Evolutionary conservation across 2,113 vertebrate genomes (phyloP), one percentile per base, ranked within the genome.

Genomic region (Leptodactylus fuscus): DNA sequence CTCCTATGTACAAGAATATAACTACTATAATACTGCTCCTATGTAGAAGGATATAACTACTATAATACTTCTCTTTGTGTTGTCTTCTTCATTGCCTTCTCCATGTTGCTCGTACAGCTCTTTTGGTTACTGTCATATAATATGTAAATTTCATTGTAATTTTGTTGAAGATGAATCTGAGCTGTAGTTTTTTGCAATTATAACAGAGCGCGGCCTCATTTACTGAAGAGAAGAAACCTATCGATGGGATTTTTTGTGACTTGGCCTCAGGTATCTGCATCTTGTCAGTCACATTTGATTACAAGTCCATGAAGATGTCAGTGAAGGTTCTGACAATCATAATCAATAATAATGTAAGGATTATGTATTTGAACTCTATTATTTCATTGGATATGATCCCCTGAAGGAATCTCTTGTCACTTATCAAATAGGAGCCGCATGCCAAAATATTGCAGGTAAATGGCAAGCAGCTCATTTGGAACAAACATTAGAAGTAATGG

Each of bases 271-370:
- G 41, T 77, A 22, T 44, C 83, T 46, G 34, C 65, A 48, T 80
- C 58, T 58, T 85, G 83, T 85, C 83, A 58, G 48, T 85, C 62
- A 85, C 48, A 80, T 71, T 80, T 71, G 83, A 85, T 85, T 85
- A 80, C 83, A 58, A 85, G 71, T 85, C 76, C 53, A 60, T 85
- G 65, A 41, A 85, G 76, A 80, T 80, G 83, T 80, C 76, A 73
- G 36, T n/a, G 67, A 85, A 80, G 60, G 65, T 71, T 79, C 29
- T 80, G 83, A 85, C 76, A 85, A 73, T 80, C 18, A 2, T 85
- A 80, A 85, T 85, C 83, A 80, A 80, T 85, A 85, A 58, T 71
- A 79, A 85, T 85, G 44, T 71, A 58, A 80, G 76, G 62, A 79
- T 80, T 85, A 71, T 71, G 76, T 70, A 46, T 41, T 34, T 80